phyloP scores from a whole-genome alignment of 1,140 invertebrate genomes.

The Atta texana region DNA sequence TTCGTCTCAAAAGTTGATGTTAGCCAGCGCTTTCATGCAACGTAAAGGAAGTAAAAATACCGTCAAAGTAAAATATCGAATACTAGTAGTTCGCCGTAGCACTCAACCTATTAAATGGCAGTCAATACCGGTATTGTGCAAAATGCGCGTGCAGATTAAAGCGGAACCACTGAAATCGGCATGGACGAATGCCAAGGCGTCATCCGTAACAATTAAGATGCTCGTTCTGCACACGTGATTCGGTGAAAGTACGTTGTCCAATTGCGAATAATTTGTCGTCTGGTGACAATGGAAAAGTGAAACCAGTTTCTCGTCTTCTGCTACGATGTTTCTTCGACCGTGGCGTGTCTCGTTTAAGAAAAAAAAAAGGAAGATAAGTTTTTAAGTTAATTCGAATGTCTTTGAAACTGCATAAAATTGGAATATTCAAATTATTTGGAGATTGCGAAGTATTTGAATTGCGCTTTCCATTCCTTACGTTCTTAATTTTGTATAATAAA shows the following conservation, averaged over 20 bases:
- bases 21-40: neutral
- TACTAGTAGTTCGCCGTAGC: neutral
- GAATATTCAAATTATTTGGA: neutral
- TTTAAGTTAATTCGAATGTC: conserved; percentile 10
- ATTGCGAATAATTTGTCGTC: conserved; percentile 60
- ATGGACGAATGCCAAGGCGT: conserved; percentile 21
- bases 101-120: conserved; percentile 49
- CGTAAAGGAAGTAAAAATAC: conserved; percentile 34
- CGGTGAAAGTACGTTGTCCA: conserved; percentile 70
- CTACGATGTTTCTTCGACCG: conserved; percentile 40
- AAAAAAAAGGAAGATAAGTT: conserved; percentile 17
- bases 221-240: conserved; percentile 52
- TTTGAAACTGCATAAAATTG: neutral
- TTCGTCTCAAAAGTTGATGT: neutral
- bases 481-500: neutral
- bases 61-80: conserved; percentile 44
- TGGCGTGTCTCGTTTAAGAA: neutral
- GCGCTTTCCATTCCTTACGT: neutral
- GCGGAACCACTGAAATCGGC: conserved; percentile 60
- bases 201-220: conserved; percentile 60
- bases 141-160: conserved; percentile 48
- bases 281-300: conserved; percentile 80
- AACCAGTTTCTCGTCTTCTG: conserved; percentile 63
- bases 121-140: conserved; percentile 21
- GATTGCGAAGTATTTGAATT: neutral